Conservation (phyloP, 2,797 vertebrate species). For the Hyperoplus immaculatus region DNA sequence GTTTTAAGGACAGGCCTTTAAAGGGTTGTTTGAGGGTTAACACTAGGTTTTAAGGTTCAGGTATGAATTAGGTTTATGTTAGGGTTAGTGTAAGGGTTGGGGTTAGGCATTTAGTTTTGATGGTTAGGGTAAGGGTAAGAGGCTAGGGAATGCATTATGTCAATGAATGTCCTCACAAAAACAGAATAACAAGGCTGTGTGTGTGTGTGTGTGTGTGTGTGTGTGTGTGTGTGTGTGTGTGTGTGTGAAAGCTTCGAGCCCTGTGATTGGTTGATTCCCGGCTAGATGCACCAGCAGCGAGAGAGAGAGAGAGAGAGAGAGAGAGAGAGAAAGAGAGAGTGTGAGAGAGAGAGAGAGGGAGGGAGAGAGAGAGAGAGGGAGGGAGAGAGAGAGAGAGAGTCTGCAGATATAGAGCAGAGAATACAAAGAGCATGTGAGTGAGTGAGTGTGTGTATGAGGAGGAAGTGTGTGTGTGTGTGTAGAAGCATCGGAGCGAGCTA, state of each 20-base stretch:
- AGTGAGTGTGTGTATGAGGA: constrained; percentile 38
- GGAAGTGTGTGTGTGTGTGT: constrained; percentile 49
- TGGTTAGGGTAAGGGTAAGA: too few relatives aligned
- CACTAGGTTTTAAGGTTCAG: too few relatives aligned
- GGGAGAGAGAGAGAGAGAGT: constrained; percentile 65
- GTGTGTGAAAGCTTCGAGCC: constrained; percentile 53
- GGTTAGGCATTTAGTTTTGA: too few relatives aligned
- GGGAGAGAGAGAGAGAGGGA: constrained; percentile 22
- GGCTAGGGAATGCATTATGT: too few relatives aligned
- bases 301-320: constrained; percentile 62
- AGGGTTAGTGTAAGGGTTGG: too few relatives aligned
- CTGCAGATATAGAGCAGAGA: constrained; percentile 68
- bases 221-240: constrained; percentile 45
- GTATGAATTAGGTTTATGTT: too few relatives aligned
- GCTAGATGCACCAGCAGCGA: constrained; percentile 76
- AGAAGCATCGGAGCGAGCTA: neutral
- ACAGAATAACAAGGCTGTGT: too few relatives aligned
- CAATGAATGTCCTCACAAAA: too few relatives aligned
- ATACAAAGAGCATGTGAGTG: constrained; percentile 72
- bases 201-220: constrained; percentile 47
- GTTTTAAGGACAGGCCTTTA: too few relatives aligned
- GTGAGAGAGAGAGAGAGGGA: too few relatives aligned
- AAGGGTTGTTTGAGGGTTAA: too few relatives aligned
- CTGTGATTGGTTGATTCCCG: constrained; percentile 73
- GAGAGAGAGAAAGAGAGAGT: constrained; percentile 43